phyloP scores from a whole-genome alignment of 2,888 invertebrate genomes.

The Helobdella robusta region DNA sequence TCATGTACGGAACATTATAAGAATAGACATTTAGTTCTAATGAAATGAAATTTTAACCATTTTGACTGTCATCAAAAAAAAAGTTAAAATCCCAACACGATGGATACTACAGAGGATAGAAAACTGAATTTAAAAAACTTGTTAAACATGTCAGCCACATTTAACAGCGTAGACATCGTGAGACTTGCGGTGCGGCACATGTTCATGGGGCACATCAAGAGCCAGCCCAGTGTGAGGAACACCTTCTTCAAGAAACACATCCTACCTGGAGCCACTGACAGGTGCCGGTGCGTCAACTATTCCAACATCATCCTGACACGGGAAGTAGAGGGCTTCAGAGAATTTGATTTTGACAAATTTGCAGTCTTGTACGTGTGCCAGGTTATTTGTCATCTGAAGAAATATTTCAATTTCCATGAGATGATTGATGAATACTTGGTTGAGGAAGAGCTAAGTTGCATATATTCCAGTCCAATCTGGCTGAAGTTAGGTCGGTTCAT shows the following conservation, averaged over 20 bases:
- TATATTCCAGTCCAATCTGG: slow-evolving; percentile 3
- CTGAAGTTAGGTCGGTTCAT: background rate
- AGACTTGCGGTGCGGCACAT: slow-evolving; percentile 40
- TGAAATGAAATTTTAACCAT: no score
- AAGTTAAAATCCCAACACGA: no score
- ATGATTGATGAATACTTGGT: slow-evolving; percentile 2
- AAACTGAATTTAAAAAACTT: slow-evolving; percentile 39
- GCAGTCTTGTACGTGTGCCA: slow-evolving; percentile 8
- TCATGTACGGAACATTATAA: no score
- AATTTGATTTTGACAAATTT: slow-evolving; percentile 10
- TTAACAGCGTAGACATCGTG: slow-evolving; percentile 39
- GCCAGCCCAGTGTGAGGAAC: slow-evolving; percentile 39
- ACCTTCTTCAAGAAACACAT: no score
- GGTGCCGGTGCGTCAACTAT: no score
- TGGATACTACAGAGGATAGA: no score
- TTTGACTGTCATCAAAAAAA: no score
- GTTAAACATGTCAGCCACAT: slow-evolving; percentile 39
- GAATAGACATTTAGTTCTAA: no score
- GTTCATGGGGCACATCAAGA: slow-evolving; percentile 40
- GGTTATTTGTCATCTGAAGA: slow-evolving; percentile 4
- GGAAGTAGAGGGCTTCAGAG: no score
- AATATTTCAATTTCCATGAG: background rate
- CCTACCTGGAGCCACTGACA: no score
- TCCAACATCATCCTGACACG: no score
- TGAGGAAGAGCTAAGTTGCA: slow-evolving; percentile 4